Base-by-base conservation (phyloP, 2,888 invertebrate genomes). In the Melanophora roralis region DNA sequence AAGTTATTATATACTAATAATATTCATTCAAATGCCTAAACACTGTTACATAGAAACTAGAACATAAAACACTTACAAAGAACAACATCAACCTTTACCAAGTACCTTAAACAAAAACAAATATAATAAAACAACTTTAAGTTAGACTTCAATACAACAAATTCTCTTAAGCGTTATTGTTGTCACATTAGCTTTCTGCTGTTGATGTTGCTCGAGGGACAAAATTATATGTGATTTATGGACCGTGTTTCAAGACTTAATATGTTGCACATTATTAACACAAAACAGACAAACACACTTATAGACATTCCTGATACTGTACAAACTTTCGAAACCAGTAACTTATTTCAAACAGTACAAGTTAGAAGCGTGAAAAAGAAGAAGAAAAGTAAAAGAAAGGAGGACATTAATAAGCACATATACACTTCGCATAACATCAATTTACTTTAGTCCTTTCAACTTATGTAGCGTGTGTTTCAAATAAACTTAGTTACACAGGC, bases 391-490 rank as follows among this genome's bases (percentile, higher is more conserved):
- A 47, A 43, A 64, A 43, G 23, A 62, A 71, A 36, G 65, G 57
- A 21, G n/a, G 14, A 49, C 55, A 74, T n/a, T 11, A 32, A 34
- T 36, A 49, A 47, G 23, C 45, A 60, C 14, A 64, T 8, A 40
- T 12, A 38, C 12, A 21, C 16, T 67, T 60, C 34, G 16, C 40
- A 65, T 40, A 85, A 86, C 86, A 88, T 87, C 88, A 85, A 88
- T 87, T 86, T 86, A 86, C 85, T 86, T 87, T 86, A 84, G 87
- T 84, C 85, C 84, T 87, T 85, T 86, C 87, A 86, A 85, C 87
- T 86, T 85, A 85, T 85, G 85, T 87, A 86, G 71, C 62, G 57
- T 87, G 84, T 85, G 86, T 85, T 85, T 84, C 85, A 86, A 84
- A 85, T 86, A 85, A 85, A 85, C 84, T 84, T 84, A 83, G n/a